phyloP scores from a whole-genome alignment of 2,113 vertebrate species.

The Atherinomorus stipes region DNA sequence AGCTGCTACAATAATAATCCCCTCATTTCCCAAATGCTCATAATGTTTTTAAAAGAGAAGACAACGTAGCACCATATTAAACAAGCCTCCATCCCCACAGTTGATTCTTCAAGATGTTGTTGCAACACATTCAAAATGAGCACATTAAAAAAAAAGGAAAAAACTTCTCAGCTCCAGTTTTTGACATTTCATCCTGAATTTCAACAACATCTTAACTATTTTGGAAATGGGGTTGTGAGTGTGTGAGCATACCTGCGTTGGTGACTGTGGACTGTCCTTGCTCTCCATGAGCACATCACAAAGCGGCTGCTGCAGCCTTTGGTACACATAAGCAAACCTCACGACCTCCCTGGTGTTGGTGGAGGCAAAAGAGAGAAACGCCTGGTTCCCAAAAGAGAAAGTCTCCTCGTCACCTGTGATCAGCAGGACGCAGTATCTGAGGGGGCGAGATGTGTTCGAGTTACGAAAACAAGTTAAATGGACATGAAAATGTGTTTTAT shows the following conservation, averaged over 20 bases:
- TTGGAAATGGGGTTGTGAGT: not conserved
- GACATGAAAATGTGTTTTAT: not conserved
- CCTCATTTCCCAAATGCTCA: no score
- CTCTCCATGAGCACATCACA: slow-evolving; percentile 83
- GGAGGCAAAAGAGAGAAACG: slow-evolving; percentile 90
- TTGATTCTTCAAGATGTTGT: no score
- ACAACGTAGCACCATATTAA: no score
- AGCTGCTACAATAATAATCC: no score
- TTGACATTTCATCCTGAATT: no score
- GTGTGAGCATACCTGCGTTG: slow-evolving; percentile 73
- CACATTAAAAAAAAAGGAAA: no score
- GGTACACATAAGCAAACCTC: slow-evolving; percentile 90
- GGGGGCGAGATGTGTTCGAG: not conserved
- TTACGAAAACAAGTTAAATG: not conserved
- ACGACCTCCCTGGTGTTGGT: slow-evolving; percentile 89
- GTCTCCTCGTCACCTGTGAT: slow-evolving; percentile 86
- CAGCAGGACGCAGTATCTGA: slow-evolving; percentile 92
- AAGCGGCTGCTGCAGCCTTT: slow-evolving; percentile 88
- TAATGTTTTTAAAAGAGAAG: no score
- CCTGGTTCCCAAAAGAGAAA: slow-evolving; percentile 82
- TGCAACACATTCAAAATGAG: no score
- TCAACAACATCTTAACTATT: no score
- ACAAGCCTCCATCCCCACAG: no score
- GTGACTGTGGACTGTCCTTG: slow-evolving; percentile 69
- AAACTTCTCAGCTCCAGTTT: no score